These are phyloP conservation scores for Aramus guarauna DNA, from an alignment of 2,113 vertebrate genomes.

Conservation along the genomic window DNA sequence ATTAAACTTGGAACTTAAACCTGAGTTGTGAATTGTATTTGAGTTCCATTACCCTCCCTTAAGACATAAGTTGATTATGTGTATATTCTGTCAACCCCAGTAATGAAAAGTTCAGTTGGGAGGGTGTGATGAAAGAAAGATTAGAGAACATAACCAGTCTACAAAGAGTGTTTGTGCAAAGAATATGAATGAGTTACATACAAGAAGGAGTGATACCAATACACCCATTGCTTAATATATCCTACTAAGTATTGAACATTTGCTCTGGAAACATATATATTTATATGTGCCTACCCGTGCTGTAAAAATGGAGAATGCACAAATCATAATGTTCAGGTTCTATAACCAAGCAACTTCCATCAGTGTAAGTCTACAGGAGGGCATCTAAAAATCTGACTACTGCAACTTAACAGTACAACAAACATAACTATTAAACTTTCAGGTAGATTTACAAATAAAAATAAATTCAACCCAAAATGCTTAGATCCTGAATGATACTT, in stretches of 20 bases:
- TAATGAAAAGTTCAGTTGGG: neutral
- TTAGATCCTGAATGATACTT: neutral
- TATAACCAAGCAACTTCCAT: neutral
- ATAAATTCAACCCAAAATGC: neutral
- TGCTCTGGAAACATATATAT: neutral
- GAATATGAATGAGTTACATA: neutral
- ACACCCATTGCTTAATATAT: neutral
- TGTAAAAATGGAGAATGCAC: neutral
- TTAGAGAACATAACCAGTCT: neutral
- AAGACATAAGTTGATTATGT: neutral
- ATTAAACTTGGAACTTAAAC: neutral
- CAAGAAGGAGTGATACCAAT: neutral
- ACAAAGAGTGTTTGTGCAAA: neutral
- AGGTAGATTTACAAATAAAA: neutral
- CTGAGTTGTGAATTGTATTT: neutral
- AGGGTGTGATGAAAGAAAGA: neutral
- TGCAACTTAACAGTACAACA: neutral
- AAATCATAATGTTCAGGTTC: neutral
- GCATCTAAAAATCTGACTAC: neutral
- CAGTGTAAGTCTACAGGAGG: neutral
- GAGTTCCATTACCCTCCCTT: neutral
- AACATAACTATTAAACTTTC: neutral
- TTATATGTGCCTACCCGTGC: neutral
- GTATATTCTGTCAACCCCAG: neutral
- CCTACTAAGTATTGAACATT: neutral